Percentiles rank a stretch among this genome's conserved stretches.
Evolutionary conservation across 1,140 invertebrate species (phyloP).

Genomic region (Trichogramma pretiosum): DNA sequence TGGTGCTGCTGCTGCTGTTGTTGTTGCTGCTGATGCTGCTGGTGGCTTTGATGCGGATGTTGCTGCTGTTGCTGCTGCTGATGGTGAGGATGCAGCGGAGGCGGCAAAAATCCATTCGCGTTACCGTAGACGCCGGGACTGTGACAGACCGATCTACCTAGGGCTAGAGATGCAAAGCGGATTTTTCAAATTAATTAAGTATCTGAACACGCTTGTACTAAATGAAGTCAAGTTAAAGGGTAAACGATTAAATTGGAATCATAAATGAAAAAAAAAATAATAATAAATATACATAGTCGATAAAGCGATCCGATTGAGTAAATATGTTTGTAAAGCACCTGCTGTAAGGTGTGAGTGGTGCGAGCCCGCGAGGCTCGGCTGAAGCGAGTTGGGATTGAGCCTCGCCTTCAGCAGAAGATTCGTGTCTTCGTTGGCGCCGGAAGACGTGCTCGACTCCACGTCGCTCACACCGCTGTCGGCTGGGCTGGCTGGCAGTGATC

Average conservation of each 20-base stretch:
- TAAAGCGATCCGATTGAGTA: no score
- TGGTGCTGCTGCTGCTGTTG: conserved; percentile 12
- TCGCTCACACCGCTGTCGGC: conserved; percentile 95
- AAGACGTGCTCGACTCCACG: conserved; percentile 83
- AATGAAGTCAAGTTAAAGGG: no score
- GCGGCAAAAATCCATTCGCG: conserved; percentile 35
- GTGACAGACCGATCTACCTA: conserved; percentile 49
- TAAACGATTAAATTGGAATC: no score
- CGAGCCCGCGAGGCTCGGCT: conserved; percentile 34
- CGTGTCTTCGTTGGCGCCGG: conserved; percentile 71
- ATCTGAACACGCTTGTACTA: no score
- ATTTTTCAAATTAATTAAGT: conserved; percentile 2
- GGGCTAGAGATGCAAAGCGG: conserved; percentile 25
- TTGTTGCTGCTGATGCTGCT: background rate
- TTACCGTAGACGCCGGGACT: conserved; percentile 42
- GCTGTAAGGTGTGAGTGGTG: conserved; percentile 42
- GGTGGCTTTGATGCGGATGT: conserved; percentile 32
- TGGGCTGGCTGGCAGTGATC: conserved; percentile 91
- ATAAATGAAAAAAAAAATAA: no score
- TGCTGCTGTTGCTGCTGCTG: conserved; percentile 21
- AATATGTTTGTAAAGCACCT: no score
- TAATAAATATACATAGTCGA: no score
- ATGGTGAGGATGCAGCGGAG: conserved; percentile 41
- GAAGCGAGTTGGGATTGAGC: conserved; percentile 51
- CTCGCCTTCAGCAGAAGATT: conserved; percentile 81